These are phyloP conservation scores for Rhabdomys dilectus DNA, from an alignment of 2,113 vertebrate genomes.

Conservation along the genomic window DNA sequence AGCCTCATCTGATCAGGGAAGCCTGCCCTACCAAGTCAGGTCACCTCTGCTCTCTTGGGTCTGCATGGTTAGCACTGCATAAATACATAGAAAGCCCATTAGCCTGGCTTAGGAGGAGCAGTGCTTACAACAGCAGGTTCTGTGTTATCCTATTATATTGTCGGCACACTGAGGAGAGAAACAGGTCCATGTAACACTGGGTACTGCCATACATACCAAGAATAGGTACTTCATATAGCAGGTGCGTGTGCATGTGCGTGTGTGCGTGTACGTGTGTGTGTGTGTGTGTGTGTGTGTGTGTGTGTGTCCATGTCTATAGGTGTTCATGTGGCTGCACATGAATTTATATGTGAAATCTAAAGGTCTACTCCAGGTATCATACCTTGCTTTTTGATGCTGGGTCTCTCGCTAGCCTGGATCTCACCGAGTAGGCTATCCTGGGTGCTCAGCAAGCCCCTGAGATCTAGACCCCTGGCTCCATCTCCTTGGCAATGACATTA, in stretches of 20 bases:
- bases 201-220: neutral
- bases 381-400: neutral
- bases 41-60: neutral
- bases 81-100: neutral
- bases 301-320: too few relatives aligned
- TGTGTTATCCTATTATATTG: neutral
- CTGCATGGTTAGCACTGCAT: neutral
- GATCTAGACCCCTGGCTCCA: neutral
- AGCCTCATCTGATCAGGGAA: neutral
- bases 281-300: neutral
- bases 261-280: too few relatives aligned
- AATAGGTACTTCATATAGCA: neutral
- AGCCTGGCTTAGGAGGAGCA: neutral
- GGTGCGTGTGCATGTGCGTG: too few relatives aligned
- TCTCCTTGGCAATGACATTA: neutral
- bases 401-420: neutral
- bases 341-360: neutral
- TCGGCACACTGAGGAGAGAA: neutral
- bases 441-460: neutral
- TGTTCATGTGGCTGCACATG: neutral
- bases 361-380: neutral
- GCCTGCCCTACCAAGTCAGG: neutral
- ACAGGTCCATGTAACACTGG: neutral
- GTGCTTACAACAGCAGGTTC: neutral
- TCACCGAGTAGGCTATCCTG: neutral